These are phyloP conservation scores for Luscinia megarhynchos DNA, from an alignment of 2,797 vertebrate genomes.

Conservation along the genomic window DNA sequence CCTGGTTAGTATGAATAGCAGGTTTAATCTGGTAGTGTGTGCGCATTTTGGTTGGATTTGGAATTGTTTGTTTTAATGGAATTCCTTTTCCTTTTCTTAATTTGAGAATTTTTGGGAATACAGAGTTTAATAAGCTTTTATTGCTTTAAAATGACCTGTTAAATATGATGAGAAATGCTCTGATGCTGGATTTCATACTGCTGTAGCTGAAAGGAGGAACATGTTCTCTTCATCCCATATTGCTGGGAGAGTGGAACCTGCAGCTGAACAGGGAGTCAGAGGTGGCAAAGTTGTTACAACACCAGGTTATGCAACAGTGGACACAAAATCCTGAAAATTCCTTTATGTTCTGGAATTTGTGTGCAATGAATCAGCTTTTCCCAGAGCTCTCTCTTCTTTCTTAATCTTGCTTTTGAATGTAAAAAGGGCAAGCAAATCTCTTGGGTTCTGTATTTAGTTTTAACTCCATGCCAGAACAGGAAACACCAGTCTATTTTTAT, in stretches of 20 bases:
- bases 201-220: not conserved
- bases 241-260: not conserved
- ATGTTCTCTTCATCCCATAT: not conserved
- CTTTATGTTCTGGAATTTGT: not conserved
- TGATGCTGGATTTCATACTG: not conserved
- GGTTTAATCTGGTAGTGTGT: not conserved
- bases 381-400: not conserved
- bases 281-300: not conserved
- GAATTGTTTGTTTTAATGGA: not conserved
- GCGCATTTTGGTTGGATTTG: not conserved
- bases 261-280: not conserved
- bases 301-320: not conserved
- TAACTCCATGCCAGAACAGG: not conserved
- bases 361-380: not conserved
- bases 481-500: not conserved
- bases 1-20: slow-evolving; percentile 69
- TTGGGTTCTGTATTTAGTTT: not conserved
- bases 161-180: not conserved
- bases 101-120: not conserved
- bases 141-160: not conserved
- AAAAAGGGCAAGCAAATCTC: not conserved
- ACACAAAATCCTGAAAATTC: not conserved
- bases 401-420: not conserved
- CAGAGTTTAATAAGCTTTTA: not conserved
- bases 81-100: not conserved